Evolutionary conservation across 2,797 vertebrate species (phyloP).

Genomic region (Parambassis ranga): DNA sequence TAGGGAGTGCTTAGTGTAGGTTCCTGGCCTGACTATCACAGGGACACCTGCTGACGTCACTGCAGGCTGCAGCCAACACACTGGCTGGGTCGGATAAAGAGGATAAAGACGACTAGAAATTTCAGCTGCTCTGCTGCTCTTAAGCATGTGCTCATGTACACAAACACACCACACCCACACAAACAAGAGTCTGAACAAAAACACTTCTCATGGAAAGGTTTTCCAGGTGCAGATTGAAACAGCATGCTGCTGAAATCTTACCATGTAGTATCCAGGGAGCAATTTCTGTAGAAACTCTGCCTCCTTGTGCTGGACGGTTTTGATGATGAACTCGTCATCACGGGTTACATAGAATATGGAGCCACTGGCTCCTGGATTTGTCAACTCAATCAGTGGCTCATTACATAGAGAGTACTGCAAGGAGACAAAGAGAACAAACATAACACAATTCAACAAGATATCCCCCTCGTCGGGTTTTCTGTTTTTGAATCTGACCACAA

Average conservation of each 20-base stretch:
- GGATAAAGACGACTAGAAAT: constrained; percentile 50
- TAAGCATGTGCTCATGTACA: constrained; percentile 8
- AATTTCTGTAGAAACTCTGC: constrained; percentile 97
- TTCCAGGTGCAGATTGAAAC: no score
- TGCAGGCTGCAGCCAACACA: constrained; percentile 47
- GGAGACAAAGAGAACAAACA: constrained; percentile 13
- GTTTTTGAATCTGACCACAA: no score
- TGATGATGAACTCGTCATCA: constrained; percentile 98
- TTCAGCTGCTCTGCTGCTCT: constrained; percentile 25
- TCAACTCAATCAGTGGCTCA: constrained; percentile 93
- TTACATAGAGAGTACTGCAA: constrained; percentile 93
- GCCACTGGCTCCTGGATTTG: constrained; percentile 94
- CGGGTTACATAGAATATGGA: constrained; percentile 97
- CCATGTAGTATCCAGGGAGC: constrained; percentile 98
- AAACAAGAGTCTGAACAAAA: neutral
- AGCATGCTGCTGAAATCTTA: constrained; percentile 47
- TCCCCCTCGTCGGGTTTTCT: no score
- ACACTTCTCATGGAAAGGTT: neutral
- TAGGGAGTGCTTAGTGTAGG: constrained; percentile 36
- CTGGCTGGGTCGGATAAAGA: constrained; percentile 43
- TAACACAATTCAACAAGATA: no score
- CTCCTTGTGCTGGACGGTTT: constrained; percentile 96
- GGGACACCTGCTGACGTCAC: constrained; percentile 50
- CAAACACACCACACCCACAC: neutral
- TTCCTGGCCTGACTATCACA: constrained; percentile 31